These are phyloP conservation scores for Glaucopsyche alexis DNA, from an alignment of 2,888 invertebrate species.

Conservation along the genomic window DNA sequence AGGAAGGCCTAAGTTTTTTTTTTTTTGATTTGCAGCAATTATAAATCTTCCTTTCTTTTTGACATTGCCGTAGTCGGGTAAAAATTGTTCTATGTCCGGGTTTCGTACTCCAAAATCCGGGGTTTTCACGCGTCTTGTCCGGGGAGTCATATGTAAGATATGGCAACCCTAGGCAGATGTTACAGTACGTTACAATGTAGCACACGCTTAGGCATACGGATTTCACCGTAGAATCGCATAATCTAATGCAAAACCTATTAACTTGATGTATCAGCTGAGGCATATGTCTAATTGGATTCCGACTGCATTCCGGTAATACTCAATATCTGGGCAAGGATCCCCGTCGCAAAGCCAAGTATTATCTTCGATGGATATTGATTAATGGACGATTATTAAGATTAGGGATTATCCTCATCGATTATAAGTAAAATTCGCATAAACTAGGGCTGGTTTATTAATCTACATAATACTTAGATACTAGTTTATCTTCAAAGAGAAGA, in stretches of 20 bases:
- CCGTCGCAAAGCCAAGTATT: constrained; percentile 50
- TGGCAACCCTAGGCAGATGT: neutral
- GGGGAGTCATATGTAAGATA: too few relatives aligned
- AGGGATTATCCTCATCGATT: constrained; percentile 6
- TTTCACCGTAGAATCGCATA: constrained; percentile 45
- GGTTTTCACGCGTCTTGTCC: too few relatives aligned
- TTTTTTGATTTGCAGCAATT: too few relatives aligned
- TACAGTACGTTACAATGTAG: neutral
- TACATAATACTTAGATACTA: neutral
- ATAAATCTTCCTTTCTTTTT: too few relatives aligned
- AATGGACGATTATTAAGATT: constrained; percentile 20
- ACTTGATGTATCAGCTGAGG: constrained; percentile 55
- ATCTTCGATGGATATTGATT: constrained; percentile 24
- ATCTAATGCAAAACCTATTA: constrained; percentile 64
- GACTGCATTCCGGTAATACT: constrained; percentile 70
- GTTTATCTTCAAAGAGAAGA: too few relatives aligned
- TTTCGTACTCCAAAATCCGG: too few relatives aligned
- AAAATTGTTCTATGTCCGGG: too few relatives aligned
- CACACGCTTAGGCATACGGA: constrained; percentile 38
- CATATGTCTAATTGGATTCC: constrained; percentile 72
- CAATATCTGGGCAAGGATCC: constrained; percentile 59
- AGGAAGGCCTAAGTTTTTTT: too few relatives aligned
- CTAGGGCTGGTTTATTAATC: neutral
- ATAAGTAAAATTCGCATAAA: neutral
- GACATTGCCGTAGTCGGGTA: too few relatives aligned